A percentile compares a stretch with the other conserved stretches of the same genome.
Evolutionary conservation across 2,888 invertebrate species (phyloP).

Genomic region (Acanthoscelides obtectus): DNA sequence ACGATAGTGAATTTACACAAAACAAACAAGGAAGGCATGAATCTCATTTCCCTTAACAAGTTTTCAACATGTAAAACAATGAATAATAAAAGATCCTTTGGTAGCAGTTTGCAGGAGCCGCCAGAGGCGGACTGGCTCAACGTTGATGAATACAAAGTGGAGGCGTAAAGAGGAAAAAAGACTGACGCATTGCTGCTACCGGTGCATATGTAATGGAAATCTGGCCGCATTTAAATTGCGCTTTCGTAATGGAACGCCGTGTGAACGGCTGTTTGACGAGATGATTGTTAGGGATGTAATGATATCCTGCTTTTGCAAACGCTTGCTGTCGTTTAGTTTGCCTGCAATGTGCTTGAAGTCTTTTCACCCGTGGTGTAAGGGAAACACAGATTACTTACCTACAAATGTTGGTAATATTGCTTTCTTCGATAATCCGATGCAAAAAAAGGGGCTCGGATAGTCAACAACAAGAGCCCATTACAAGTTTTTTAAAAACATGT

Average conservation of each 20-base stretch:
- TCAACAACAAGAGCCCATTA: too few relatives aligned
- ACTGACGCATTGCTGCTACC: background rate
- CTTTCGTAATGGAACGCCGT: background rate
- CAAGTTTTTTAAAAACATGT: too few relatives aligned
- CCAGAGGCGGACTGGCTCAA: background rate
- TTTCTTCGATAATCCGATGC: too few relatives aligned
- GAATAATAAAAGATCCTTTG: slow-evolving; percentile 24
- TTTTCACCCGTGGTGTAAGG: too few relatives aligned
- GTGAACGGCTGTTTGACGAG: background rate
- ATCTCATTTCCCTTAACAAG: slow-evolving; percentile 23
- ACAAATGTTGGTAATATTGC: too few relatives aligned
- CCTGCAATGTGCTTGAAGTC: too few relatives aligned
- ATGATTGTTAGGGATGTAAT: background rate
- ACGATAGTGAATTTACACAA: slow-evolving; percentile 1
- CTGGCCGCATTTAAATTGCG: background rate
- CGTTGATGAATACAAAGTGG: background rate
- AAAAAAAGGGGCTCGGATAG: too few relatives aligned
- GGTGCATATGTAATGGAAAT: background rate
- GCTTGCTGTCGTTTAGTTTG: too few relatives aligned
- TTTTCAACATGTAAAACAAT: slow-evolving; percentile 22
- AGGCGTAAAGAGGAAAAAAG: background rate
- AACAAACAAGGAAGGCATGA: slow-evolving; percentile 21
- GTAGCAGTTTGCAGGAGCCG: slow-evolving; percentile 16
- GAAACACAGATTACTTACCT: too few relatives aligned
- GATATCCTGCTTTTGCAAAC: background rate